Conservation (phyloP, 2,113 vertebrate species). For the Noctilio leporinus region DNA sequence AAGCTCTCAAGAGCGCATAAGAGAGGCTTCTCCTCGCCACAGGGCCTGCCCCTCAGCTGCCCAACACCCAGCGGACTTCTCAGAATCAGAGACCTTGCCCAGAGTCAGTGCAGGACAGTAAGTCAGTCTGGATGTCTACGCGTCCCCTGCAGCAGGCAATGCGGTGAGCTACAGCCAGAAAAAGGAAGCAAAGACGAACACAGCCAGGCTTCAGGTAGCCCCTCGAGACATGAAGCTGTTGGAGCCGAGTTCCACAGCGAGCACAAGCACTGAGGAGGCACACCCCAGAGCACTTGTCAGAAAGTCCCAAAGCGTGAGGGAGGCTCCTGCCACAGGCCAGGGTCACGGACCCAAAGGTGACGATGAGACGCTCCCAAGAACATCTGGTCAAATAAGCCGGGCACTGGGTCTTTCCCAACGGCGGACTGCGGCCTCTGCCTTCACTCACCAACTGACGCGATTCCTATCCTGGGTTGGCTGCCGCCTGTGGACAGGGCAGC, state of each 20-base stretch:
- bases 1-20: neutral
- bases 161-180: neutral
- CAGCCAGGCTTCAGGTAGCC: slow-evolving; percentile 33
- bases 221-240: slow-evolving; percentile 12
- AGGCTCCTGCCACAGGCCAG: slow-evolving; percentile 35
- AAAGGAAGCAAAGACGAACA: slow-evolving; percentile 61
- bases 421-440: slow-evolving; percentile 44
- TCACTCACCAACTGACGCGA: slow-evolving; percentile 62
- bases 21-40: neutral
- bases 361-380: slow-evolving; percentile 72
- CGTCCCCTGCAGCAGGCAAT: neutral
- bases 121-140: neutral
- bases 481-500: fast-evolving
- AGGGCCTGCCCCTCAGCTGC: neutral
- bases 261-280: slow-evolving; percentile 44
- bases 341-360: slow-evolving; percentile 63
- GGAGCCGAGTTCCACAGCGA: slow-evolving; percentile 46
- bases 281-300: slow-evolving; percentile 19
- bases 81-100: neutral
- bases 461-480: slow-evolving; percentile 54
- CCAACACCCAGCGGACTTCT: neutral
- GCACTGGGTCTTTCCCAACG: slow-evolving; percentile 57
- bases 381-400: slow-evolving; percentile 71
- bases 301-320: slow-evolving; percentile 65
- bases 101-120: neutral